phyloP scores from a whole-genome alignment of 1,140 invertebrate species.

The Drosophila kohkoa region DNA sequence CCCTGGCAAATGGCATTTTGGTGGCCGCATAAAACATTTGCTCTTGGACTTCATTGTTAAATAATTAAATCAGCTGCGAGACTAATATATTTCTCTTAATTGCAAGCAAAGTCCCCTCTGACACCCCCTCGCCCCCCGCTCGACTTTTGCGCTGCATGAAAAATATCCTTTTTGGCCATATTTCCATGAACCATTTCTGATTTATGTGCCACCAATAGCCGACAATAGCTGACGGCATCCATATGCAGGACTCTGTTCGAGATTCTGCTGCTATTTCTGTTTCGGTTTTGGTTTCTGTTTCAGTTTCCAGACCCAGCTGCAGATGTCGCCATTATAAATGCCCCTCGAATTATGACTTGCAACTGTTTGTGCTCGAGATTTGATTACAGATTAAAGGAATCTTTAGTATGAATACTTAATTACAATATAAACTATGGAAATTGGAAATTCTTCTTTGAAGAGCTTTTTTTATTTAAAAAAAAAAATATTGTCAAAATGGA shows the following conservation, averaged over 20 bases:
- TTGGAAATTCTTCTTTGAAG: too few species aligned
- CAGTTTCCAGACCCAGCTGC: neutral
- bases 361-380: neutral
- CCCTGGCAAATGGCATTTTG: neutral
- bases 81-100: conserved; percentile 84
- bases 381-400: neutral
- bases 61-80: conserved; percentile 84
- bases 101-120: conserved; percentile 51
- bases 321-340: conserved; percentile 19
- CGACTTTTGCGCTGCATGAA: conserved; percentile 38
- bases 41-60: conserved; percentile 80
- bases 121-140: neutral
- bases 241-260: conserved; percentile 28
- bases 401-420: too few species aligned
- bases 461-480: too few species aligned
- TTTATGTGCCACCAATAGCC: conserved; percentile 47
- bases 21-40: conserved; percentile 40
- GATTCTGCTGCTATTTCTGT: neutral
- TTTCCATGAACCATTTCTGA: conserved; percentile 59
- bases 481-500: too few species aligned
- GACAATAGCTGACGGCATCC: conserved; percentile 24
- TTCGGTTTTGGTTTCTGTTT: neutral
- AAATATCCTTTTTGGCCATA: conserved; percentile 52
- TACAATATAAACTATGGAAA: too few species aligned
- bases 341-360: neutral